Base-by-base conservation (phyloP, 1,140 invertebrate genomes). In the Halictus rubicundus region DNA sequence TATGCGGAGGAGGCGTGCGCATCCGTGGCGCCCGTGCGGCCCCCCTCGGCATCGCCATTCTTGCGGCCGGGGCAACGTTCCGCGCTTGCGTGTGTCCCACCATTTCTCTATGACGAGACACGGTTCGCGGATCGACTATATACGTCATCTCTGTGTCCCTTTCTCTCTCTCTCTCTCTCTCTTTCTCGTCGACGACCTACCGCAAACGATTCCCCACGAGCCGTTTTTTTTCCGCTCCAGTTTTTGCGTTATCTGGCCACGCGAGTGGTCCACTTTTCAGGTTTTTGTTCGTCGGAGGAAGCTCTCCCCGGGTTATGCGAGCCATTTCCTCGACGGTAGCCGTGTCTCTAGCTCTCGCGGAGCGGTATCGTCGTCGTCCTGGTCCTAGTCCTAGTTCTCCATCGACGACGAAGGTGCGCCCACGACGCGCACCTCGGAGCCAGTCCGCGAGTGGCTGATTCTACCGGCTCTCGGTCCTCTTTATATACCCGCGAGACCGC, bases 361-460 rank as follows among this genome's bases (percentile, higher is more conserved):
- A 42, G 39, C 39, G 42, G 10, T 46, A 14, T 16, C 21, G 25
- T 70, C 42, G 14, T 8, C 16, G 46, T 16, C n/a, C 27, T 14
- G 49, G 37, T 0, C 42, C 12, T 25, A 21, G 25, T 71, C 27
- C 21, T 8, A 9, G 32, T 21, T 14, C 39, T 10, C 60, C 25
- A 2, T 57, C 19, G 49, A 2, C 52, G 23, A 57, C 27, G 25
- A 57, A 52, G 3, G 6, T 12, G 16, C 61, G 52, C 59, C 49
- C 52, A 39, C 9, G 14, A 14, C 60, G 49, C 68, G 57, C 52
- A 79, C 87, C 78, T 88, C 83, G 83, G 85, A 91, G 89, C 89
- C 89, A 89, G 86, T 87, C 80, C 76, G 80, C 83, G 88, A 90
- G 82, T 90, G 90, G 89, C 89, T 89, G 90, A 88, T 84, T 89